Evolutionary conservation across 2,888 invertebrate genomes (phyloP).

Genomic region (Lypha dubia): DNA sequence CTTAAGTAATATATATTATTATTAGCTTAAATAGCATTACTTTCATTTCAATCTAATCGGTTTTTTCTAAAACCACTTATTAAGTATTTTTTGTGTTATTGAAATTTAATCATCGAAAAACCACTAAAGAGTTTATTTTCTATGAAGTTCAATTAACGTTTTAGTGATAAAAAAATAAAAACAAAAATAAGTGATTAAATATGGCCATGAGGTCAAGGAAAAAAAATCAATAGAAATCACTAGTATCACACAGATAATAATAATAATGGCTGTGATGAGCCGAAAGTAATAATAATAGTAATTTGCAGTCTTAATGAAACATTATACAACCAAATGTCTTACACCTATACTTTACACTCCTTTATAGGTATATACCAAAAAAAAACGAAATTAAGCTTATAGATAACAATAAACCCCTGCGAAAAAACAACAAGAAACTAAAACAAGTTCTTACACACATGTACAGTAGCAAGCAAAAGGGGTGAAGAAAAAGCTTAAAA

Average conservation of each 20-base stretch:
- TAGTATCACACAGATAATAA: background rate
- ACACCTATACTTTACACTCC: slow-evolving; percentile 32
- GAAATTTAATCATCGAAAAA: slow-evolving; percentile 39
- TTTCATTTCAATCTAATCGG: slow-evolving; percentile 36
- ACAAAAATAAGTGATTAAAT: background rate
- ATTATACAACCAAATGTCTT: slow-evolving; percentile 50
- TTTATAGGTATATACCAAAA: background rate
- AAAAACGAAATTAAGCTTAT: background rate
- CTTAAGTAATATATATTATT: slow-evolving; percentile 24
- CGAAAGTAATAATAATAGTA: slow-evolving; percentile 43
- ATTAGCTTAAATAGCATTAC: slow-evolving; percentile 35
- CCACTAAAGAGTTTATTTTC: slow-evolving; percentile 27
- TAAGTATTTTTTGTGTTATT: slow-evolving; percentile 46
- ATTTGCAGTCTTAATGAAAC: slow-evolving; percentile 67
- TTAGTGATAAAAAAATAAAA: slow-evolving; percentile 19
- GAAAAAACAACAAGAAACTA: background rate
- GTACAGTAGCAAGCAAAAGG: background rate
- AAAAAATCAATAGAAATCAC: slow-evolving; percentile 51
- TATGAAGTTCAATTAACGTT: slow-evolving; percentile 7
- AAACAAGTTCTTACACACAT: background rate
- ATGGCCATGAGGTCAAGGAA: slow-evolving; percentile 14
- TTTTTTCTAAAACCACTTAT: slow-evolving; percentile 48
- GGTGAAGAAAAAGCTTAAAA: background rate
- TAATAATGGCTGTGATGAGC: slow-evolving; percentile 48
- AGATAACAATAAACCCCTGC: slow-evolving; percentile 1